Conservation (phyloP, 1,140 invertebrate species). For the Euwallacea similis region DNA sequence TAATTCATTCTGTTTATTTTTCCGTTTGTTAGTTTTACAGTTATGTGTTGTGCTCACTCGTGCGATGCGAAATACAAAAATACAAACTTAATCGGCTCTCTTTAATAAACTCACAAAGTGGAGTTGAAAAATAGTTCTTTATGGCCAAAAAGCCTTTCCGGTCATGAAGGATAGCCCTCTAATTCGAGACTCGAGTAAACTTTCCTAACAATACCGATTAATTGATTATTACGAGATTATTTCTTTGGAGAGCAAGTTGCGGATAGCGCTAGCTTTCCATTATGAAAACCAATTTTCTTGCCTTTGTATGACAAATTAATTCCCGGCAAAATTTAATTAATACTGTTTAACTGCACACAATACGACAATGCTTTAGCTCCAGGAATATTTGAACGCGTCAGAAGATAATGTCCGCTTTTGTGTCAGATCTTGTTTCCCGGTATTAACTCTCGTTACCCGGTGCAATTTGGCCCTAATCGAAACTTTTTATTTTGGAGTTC, state of each 20-base stretch:
- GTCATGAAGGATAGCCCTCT: conserved; percentile 12
- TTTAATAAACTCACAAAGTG: background rate
- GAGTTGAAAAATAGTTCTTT: background rate
- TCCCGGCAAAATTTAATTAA: conserved; percentile 25
- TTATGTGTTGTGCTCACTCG: too few relatives aligned
- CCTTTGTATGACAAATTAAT: conserved; percentile 30
- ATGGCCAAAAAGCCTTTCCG: background rate
- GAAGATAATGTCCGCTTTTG: conserved; percentile 7
- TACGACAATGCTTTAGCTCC: background rate
- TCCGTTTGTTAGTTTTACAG: too few relatives aligned
- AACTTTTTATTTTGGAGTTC: too few relatives aligned
- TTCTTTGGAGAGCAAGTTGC: conserved; percentile 20
- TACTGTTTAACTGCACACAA: conserved; percentile 13
- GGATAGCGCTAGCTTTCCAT: conserved; percentile 18
- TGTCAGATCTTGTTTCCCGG: conserved; percentile 1
- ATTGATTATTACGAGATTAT: conserved; percentile 27
- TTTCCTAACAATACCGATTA: conserved; percentile 30
- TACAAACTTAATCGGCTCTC: too few relatives aligned
- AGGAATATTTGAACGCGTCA: conserved; percentile 4
- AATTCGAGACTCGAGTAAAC: conserved; percentile 10
- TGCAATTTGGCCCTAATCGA: too few relatives aligned
- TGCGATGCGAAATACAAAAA: too few relatives aligned
- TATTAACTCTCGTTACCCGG: background rate
- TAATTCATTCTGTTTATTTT: too few relatives aligned
- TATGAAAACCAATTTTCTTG: conserved; percentile 30